phyloP scores from a whole-genome alignment of 2,113 vertebrate genomes.

The Percopsis transmontana region DNA sequence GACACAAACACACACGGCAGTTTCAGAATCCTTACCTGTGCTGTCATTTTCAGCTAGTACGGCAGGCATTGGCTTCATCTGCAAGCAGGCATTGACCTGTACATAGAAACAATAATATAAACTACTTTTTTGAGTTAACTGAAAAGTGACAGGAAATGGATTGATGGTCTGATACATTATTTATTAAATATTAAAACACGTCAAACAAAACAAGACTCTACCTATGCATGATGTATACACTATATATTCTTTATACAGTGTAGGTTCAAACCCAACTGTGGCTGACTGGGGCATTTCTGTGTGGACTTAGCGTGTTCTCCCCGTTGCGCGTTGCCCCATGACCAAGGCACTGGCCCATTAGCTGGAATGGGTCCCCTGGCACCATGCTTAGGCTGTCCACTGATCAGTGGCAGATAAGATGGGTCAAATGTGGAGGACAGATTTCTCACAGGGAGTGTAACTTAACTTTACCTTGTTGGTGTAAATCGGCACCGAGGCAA shows the following conservation, averaged over 20 bases:
- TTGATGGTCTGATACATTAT: too few species aligned
- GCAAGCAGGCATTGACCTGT: slow-evolving; percentile 73
- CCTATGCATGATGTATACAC: not conserved
- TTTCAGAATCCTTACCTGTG: slow-evolving; percentile 42
- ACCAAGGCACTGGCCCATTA: too few species aligned
- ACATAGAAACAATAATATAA: not conserved
- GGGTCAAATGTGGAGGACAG: not conserved
- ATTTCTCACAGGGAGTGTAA: not conserved
- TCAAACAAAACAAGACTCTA: not conserved
- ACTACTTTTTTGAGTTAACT: not conserved
- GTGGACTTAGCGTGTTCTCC: too few species aligned
- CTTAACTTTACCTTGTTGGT: slow-evolving; percentile 67
- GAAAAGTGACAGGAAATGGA: not conserved
- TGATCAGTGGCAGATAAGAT: not conserved
- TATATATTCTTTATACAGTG: too few species aligned
- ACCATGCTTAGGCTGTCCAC: not conserved
- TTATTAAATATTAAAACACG: too few species aligned
- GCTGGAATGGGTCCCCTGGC: not conserved
- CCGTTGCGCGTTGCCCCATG: too few species aligned
- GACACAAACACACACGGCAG: too few species aligned
- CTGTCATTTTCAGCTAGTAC: slow-evolving; percentile 1
- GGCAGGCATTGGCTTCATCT: slow-evolving; percentile 36
- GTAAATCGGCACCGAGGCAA: slow-evolving; percentile 73
- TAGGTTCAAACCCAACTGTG: too few species aligned
- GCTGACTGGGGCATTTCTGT: too few species aligned